Conservation (phyloP, 2,888 invertebrate species). For the Yponomeuta cagnagella region DNA sequence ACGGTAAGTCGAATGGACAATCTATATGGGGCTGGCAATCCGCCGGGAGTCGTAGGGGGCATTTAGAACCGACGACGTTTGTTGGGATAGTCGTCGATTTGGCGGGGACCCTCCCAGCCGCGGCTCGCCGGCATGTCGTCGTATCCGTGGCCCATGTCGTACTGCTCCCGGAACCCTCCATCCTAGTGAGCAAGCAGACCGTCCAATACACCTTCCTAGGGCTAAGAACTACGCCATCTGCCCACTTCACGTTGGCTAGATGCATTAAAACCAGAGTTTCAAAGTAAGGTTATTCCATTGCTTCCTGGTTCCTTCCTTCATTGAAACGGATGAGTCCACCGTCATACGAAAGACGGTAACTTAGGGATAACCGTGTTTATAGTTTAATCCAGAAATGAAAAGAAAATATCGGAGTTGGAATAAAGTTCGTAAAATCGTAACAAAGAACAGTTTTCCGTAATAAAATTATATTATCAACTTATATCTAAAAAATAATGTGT, state of each 20-base stretch:
- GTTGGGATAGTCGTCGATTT: conserved; percentile 79
- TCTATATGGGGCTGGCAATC: not conserved
- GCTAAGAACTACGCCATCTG: conserved; percentile 5
- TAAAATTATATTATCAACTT: not conserved
- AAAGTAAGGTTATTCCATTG: not conserved
- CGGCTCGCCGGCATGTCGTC: conserved; percentile 71
- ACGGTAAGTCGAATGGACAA: not conserved
- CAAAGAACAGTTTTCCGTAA: not conserved
- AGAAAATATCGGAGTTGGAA: conserved; percentile 2
- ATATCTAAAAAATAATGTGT: not conserved
- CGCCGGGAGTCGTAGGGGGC: not conserved
- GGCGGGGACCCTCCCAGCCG: conserved; percentile 74
- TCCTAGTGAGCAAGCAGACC: conserved; percentile 73
- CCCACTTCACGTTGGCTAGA: not conserved
- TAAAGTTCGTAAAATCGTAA: not conserved
- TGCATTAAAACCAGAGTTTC: conserved; percentile 15
- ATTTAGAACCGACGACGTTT: conserved; percentile 79
- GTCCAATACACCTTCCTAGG: conserved; percentile 43
- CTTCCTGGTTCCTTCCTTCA: not conserved
- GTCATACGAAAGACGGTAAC: not conserved
- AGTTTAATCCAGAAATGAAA: conserved; percentile 12
- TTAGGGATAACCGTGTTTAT: conserved; percentile 10
- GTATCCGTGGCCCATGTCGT: conserved; percentile 64
- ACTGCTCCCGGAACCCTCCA: conserved; percentile 74
- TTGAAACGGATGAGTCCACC: not conserved